These are phyloP conservation scores for Philotrypesis tridentata DNA, from an alignment of 1,140 invertebrate genomes.

Conservation along the genomic window DNA sequence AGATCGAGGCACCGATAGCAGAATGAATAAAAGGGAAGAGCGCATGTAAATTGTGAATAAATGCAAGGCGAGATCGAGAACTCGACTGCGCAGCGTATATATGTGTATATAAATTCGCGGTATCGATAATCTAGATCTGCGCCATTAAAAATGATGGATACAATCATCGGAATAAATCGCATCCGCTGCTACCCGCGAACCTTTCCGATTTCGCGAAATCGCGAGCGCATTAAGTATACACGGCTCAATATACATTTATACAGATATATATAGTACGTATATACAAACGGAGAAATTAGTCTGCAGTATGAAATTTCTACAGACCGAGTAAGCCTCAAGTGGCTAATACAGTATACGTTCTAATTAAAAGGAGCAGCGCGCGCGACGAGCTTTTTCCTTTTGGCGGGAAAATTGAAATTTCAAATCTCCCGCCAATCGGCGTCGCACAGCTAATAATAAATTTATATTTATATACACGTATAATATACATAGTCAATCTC, in stretches of 20 bases:
- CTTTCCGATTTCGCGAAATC: neutral
- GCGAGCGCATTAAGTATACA: neutral
- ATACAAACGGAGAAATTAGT: neutral
- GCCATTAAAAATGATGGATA: conserved; percentile 27
- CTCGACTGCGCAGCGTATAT: neutral
- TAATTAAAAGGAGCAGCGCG: too few relatives aligned
- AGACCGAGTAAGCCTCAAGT: too few relatives aligned
- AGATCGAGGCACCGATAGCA: too few relatives aligned
- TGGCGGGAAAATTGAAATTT: neutral
- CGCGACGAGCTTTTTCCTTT: neutral
- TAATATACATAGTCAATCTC: too few relatives aligned
- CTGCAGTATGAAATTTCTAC: neutral
- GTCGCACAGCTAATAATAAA: too few relatives aligned
- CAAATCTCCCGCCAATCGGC: neutral
- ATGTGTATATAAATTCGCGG: too few relatives aligned
- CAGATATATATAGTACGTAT: neutral
- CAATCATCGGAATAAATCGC: conserved; percentile 28
- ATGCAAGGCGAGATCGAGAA: too few relatives aligned
- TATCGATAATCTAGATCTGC: conserved; percentile 27
- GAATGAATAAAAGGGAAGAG: too few relatives aligned
- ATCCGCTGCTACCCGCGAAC: neutral
- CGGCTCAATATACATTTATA: neutral
- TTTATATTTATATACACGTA: too few relatives aligned
- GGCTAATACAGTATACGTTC: too few relatives aligned
- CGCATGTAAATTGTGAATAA: too few relatives aligned